Conservation (phyloP, 2,888 invertebrate species). For the Standfussiana lucernea region DNA sequence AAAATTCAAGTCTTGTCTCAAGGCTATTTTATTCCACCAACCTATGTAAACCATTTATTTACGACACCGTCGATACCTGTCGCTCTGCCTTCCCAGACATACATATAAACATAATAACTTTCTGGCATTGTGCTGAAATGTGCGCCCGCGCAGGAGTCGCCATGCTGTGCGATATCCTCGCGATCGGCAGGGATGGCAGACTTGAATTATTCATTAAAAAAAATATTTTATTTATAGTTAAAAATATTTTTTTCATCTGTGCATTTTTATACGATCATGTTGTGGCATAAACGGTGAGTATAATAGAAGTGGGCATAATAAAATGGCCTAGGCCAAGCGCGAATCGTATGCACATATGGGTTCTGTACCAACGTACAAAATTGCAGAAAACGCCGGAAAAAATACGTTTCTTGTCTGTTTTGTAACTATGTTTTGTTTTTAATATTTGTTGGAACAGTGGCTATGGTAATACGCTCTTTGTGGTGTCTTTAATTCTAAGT, state of each 20-base stretch:
- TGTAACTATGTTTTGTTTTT: not conserved
- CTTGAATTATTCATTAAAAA: slow-evolving; percentile 39
- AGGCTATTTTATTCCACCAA: not conserved
- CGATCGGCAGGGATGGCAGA: slow-evolving; percentile 67
- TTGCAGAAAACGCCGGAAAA: not conserved
- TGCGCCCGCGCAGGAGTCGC: slow-evolving; percentile 66
- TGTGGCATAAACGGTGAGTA: slow-evolving; percentile 14
- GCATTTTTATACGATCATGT: slow-evolving; percentile 52
- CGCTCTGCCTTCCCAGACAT: slow-evolving; percentile 16
- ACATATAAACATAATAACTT: slow-evolving; percentile 61
- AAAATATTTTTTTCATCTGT: slow-evolving; percentile 13
- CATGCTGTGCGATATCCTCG: slow-evolving; percentile 74
- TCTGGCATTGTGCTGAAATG: slow-evolving; percentile 65
- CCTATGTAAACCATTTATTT: slow-evolving; percentile 46
- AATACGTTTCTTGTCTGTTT: not conserved
- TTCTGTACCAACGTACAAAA: not conserved
- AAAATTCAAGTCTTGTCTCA: not conserved
- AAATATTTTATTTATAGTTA: slow-evolving; percentile 30
- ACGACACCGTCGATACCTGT: slow-evolving; percentile 50
- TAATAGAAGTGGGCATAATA: not conserved
- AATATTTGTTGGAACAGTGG: not conserved
- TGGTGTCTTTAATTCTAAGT: not conserved
- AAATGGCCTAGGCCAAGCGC: not conserved
- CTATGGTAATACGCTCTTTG: not conserved
- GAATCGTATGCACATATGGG: not conserved